phyloP scores from a whole-genome alignment of 2,797 vertebrate genomes.

The Pseudochirops cupreus region DNA sequence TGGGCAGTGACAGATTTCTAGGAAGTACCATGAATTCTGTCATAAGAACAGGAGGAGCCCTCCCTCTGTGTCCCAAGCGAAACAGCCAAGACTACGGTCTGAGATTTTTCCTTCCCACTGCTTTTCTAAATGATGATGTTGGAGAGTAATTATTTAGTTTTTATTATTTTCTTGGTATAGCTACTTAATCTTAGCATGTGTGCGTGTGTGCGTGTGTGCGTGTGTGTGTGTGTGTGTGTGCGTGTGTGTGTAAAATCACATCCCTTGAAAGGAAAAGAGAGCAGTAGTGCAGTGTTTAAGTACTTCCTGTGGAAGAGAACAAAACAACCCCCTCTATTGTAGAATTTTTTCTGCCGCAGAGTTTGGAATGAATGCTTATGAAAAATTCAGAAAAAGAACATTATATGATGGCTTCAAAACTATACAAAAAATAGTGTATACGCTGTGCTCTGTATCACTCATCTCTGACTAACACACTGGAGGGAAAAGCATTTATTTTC shows the following conservation, averaged over 20 bases:
- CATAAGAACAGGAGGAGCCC: conserved; percentile 5
- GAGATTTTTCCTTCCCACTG: conserved; percentile 61
- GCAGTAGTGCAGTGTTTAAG: conserved; percentile 44
- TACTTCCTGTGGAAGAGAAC: conserved; percentile 63
- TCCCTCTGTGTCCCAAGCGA: conserved; percentile 70
- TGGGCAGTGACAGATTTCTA: conserved; percentile 38
- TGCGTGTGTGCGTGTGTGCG: conserved; percentile 42
- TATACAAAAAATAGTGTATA: conserved; percentile 74
- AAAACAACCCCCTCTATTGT: conserved; percentile 60
- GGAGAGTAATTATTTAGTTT: conserved; percentile 73
- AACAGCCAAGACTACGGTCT: conserved; percentile 72
- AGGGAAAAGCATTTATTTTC: conserved; percentile 65
- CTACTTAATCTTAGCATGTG: conserved; percentile 65
- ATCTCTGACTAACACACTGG: conserved; percentile 65
- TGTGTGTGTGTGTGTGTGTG: conserved; percentile 31
- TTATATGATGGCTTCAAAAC: conserved; percentile 73
- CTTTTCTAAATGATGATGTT: conserved; percentile 76
- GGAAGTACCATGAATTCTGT: conserved; percentile 50
- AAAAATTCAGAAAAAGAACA: conserved; percentile 68
- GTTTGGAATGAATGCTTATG: conserved; percentile 46
- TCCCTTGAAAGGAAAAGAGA: conserved; percentile 64
- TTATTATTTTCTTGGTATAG: conserved; percentile 76
- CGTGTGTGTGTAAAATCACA: conserved; percentile 32
- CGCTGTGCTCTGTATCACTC: conserved; percentile 65
- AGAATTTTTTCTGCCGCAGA: conserved; percentile 66